phyloP scores from a whole-genome alignment of 2,113 vertebrate species.

The Poicephalus gulielmi region DNA sequence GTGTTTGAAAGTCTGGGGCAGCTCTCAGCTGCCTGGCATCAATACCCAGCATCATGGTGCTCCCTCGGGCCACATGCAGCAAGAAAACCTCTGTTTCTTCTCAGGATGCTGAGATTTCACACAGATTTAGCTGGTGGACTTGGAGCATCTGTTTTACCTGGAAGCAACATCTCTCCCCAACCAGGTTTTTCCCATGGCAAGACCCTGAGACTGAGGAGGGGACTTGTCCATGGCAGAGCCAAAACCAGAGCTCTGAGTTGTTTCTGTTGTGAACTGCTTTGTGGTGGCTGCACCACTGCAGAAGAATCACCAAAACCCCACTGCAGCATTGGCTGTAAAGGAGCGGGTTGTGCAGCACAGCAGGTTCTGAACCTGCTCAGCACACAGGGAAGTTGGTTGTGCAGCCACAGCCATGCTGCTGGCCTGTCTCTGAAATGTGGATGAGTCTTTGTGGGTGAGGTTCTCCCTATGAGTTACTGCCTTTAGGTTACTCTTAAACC shows the following conservation, averaged over 20 bases:
- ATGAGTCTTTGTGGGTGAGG: neutral
- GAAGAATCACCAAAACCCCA: neutral
- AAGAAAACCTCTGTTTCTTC: neutral
- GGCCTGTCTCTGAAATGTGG: neutral
- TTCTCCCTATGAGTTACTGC: neutral
- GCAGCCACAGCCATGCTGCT: neutral
- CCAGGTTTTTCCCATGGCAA: neutral
- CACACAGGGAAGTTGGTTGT: neutral
- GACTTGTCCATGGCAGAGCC: neutral
- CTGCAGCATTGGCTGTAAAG: neutral
- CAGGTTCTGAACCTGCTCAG: neutral
- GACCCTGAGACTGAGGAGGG: accelerated
- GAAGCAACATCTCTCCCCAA: neutral
- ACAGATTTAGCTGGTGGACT: neutral
- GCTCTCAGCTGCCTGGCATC: neutral
- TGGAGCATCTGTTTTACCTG: neutral
- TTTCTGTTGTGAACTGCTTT: neutral
- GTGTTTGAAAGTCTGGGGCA: neutral
- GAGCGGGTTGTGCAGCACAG: neutral
- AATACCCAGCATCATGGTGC: accelerated
- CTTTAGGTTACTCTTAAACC: neutral
- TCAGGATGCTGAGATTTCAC: neutral
- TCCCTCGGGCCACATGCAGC: accelerated
- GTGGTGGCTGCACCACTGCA: neutral
- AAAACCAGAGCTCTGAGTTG: neutral